Base-by-base conservation (phyloP, 2,888 invertebrate genomes). In the Cabera pusaria region DNA sequence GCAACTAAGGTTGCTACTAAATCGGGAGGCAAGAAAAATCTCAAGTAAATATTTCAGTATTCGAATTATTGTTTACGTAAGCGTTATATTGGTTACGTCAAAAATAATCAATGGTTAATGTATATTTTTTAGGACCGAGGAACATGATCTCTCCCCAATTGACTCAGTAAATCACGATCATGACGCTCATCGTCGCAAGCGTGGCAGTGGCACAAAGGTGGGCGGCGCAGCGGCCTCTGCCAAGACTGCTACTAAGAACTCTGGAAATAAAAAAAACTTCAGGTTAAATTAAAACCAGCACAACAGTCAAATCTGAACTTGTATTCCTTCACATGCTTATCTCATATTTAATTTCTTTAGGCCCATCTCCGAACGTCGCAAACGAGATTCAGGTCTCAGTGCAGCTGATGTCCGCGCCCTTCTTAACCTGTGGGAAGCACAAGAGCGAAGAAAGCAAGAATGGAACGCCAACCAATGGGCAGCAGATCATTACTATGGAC, bases 391-490 rank as follows among this genome's bases (percentile, higher is more conserved):
- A 18, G 91, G 91, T 19, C 75, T 92, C 22, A 91, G 91, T 49
- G 91, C 92, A 1, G 91, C 92, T 55, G 92, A 92, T 56, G 90
- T 92, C 10, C 77, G 92, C 34, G 90, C 92, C 26, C 77, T 92
- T 3, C 75, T 92, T 8, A 90, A 90, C 31, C 68, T 92, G 19
- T 92, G 92, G 90, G 92, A 92, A 65, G 90, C 90, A 41, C 91
- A 91, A 53, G 90, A 90, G 48, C 84, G 87, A 39, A 87, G 90
- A 42, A 90, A 89, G 55, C 88, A 89, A 42, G 71, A 90, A 49
- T 90, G 83, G 76, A 73, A 84, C 56, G 70, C 83, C 23, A 85
- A 85, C 70, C 85, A 78, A 64, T 79, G 82, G 77, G 65, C 76
- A 3, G 72, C 83, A 4, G 74, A 85, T 42, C 75, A 63, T 45